These are phyloP conservation scores for Poecilobothrus nobilitatus DNA, from an alignment of 2,888 invertebrate genomes.

Conservation along the genomic window DNA sequence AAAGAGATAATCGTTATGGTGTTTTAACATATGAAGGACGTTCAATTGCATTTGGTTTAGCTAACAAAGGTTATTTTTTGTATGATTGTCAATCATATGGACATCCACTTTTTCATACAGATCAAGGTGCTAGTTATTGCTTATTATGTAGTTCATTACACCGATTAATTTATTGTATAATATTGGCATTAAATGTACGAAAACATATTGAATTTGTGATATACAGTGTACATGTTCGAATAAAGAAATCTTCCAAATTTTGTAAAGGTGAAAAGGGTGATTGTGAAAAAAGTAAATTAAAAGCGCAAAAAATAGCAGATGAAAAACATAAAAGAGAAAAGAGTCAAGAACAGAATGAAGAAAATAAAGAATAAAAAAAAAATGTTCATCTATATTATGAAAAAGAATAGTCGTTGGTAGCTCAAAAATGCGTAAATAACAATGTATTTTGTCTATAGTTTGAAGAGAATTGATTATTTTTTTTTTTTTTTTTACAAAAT, in stretches of 20 bases:
- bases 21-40: slow-evolving; percentile 47
- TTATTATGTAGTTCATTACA: slow-evolving; percentile 53
- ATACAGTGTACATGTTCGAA: neutral
- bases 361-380: no score
- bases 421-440: no score
- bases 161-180: slow-evolving; percentile 54
- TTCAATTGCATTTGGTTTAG: slow-evolving; percentile 49
- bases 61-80: slow-evolving; percentile 53
- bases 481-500: no score
- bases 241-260: neutral
- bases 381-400: no score
- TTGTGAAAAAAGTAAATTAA: neutral
- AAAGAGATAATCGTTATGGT: slow-evolving; percentile 49
- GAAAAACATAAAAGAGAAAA: neutral
- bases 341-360: no score
- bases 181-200: slow-evolving; percentile 51
- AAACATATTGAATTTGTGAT: neutral
- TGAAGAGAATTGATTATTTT: no score
- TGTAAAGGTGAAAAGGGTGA: neutral
- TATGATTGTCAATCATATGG: slow-evolving; percentile 58
- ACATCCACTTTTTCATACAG: slow-evolving; percentile 52
- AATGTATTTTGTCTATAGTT: no score
- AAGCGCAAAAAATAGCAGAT: neutral
- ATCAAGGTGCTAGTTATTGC: slow-evolving; percentile 52
- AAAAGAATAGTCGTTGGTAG: no score